Percentiles rank a stretch among this genome's conserved stretches.
Conservation (phyloP, 2,888 invertebrate genomes). For the Lochmaea capreae region DNA sequence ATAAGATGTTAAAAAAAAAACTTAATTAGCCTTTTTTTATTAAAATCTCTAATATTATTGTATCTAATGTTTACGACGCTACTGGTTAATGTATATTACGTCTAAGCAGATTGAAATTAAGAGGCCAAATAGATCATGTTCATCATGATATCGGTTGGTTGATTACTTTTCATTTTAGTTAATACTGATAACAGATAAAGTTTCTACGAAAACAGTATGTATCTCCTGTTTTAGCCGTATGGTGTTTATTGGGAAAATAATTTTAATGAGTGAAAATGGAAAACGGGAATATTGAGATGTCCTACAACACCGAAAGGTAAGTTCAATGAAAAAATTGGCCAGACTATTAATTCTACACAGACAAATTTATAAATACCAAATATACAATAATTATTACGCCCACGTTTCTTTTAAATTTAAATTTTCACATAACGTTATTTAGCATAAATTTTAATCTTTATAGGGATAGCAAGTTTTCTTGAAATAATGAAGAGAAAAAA, state of each 20-base stretch:
- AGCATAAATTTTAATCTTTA: no score
- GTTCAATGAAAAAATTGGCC: not conserved
- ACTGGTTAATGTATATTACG: not conserved
- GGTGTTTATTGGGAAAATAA: not conserved
- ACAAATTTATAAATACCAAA: no score
- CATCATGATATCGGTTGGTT: conserved; percentile 17
- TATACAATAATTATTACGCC: no score
- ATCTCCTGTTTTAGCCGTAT: conserved; percentile 2
- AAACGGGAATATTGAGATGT: conserved; percentile 30
- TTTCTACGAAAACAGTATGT: conserved; percentile 9
- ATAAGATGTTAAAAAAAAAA: no score
- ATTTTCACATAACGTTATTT: no score
- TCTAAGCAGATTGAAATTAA: conserved; percentile 15
- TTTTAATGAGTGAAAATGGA: conserved; percentile 24
- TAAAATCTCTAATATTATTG: no score
- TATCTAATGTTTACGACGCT: not conserved
- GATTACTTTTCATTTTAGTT: conserved; percentile 25
- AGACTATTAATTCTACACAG: no score
- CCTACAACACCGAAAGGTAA: conserved; percentile 37
- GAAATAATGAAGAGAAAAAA: no score
- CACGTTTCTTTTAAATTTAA: no score
- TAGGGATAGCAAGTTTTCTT: no score
- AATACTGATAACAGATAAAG: conserved; percentile 33
- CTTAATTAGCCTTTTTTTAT: no score
- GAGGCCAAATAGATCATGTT: conserved; percentile 12